These are phyloP conservation scores for Hemicentrotus pulcherrimus DNA, from an alignment of 35 echinoderm and acorn worm species.

Conservation along the genomic window DNA sequence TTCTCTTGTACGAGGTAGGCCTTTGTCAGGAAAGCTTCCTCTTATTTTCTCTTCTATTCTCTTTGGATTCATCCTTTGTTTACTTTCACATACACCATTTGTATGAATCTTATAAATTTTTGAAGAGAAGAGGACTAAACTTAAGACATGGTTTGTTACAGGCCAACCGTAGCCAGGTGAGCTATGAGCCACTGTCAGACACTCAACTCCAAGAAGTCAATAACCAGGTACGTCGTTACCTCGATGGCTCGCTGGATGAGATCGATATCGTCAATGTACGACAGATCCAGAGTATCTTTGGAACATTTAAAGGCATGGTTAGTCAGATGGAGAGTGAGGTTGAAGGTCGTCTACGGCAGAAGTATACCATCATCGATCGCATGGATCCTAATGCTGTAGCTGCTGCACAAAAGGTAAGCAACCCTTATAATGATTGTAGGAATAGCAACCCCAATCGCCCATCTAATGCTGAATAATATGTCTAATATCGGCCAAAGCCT, in stretches of 20 bases:
- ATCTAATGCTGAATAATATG: no score
- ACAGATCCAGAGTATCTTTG: slow-evolving; percentile 86
- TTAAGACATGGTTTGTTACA: slow-evolving; percentile 9
- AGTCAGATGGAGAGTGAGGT: slow-evolving; percentile 90
- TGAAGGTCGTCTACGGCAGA: slow-evolving; percentile 67
- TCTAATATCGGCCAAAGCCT: no score
- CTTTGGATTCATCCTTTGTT: neutral
- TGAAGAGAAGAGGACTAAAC: neutral
- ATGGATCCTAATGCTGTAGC: slow-evolving; percentile 89
- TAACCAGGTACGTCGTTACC: slow-evolving; percentile 82
- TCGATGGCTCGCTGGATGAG: slow-evolving; percentile 84
- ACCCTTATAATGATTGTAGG: neutral
- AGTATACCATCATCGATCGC: slow-evolving; percentile 89
- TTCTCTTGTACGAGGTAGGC: no score
- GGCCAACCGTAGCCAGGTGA: slow-evolving; percentile 94
- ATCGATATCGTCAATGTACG: slow-evolving; percentile 90
- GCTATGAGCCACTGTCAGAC: slow-evolving; percentile 88
- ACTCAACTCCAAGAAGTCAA: slow-evolving; percentile 83
- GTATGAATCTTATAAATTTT: neutral
- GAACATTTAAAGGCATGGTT: slow-evolving; percentile 78
- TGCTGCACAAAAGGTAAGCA: slow-evolving; percentile 86
- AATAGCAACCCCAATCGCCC: no score
- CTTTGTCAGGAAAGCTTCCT: no score
- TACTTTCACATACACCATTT: neutral
- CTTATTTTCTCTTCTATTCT: no score